phyloP scores from a whole-genome alignment of 2,797 vertebrate species.

The Enteromius argenteus region DNA sequence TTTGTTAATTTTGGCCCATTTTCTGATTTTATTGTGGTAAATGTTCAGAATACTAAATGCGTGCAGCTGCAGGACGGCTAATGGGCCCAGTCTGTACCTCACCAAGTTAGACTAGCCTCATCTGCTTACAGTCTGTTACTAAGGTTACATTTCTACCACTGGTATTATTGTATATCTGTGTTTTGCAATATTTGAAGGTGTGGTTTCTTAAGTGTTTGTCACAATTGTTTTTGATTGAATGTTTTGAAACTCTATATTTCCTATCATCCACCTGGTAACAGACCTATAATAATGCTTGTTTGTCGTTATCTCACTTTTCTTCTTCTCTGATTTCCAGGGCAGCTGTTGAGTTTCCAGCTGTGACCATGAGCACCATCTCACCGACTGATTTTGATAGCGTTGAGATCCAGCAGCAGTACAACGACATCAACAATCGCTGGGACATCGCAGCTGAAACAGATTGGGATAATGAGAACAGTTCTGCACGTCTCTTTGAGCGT shows the following conservation, averaged over 20 bases:
- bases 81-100: neutral
- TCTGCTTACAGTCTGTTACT: neutral
- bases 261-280: neutral
- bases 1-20: neutral
- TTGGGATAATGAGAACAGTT: conserved; percentile 96
- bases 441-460: conserved; percentile 89
- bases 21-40: neutral
- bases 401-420: conserved; percentile 96
- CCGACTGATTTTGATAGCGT: conserved; percentile 93
- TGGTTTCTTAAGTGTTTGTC: neutral
- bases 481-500: conserved; percentile 90
- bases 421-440: conserved; percentile 97
- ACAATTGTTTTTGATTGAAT: neutral
- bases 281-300: neutral
- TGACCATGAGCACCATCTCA: conserved; percentile 91
- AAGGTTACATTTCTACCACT: neutral
- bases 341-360: conserved; percentile 46
- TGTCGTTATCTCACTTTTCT: neutral
- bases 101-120: neutral
- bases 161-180: neutral
- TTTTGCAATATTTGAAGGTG: neutral
- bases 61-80: neutral
- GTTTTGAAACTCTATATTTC: neutral
- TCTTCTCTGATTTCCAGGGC: conserved; percentile 41
- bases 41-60: neutral